Evolutionary conservation across 2,888 invertebrate genomes (phyloP), one percentile per base, ranked within the genome.

Genomic region (Notodonta dromedarius): DNA sequence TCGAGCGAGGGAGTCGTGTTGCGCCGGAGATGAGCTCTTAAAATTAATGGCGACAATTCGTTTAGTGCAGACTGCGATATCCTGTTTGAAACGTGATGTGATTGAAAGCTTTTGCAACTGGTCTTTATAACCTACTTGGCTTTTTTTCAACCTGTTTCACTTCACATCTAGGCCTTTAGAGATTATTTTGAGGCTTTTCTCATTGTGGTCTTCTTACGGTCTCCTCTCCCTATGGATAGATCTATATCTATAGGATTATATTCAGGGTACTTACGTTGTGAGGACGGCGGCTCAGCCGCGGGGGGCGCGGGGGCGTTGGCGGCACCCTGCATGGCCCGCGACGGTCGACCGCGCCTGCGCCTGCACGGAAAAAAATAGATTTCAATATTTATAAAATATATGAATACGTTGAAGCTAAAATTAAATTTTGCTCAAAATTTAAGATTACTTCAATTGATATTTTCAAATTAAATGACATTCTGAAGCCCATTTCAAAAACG

Each of bases 301-400:
- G 93, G 87, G 62, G 92, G 88, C 84, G 92, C 93, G 77, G 89
- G 88, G 70, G 89, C 90, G 73, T 61, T 84, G 59, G 93, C 87
- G 56, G 90, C 92, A 66, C 93, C 93, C 90, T 93, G 93, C 93
- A 93, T 93, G 83, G 83, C 93, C 91, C 90, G 91, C 88, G 88
- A 83, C 83, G 85, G 73, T 69, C 87, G 85, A 77, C 88, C 87
- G 67, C 90, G 88, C 69, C 86, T 86, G 69, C 91, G 90, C 82
- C 91, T 91, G 77, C 52, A 67, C 63, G 52, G 58, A 59, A 62
- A 60, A 53, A 39, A 1, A 52, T 2, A 52, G 5, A 11, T 16
- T 24, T 24, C 24, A 24, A 24, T 24, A 11, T 24, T 14, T 6
- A 52, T 4, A 24, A 52, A 24, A n/a, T 48, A 48, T 14, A 14